These are phyloP conservation scores for Merops nubicus DNA, from an alignment of 2,113 vertebrate species.

Conservation along the genomic window DNA sequence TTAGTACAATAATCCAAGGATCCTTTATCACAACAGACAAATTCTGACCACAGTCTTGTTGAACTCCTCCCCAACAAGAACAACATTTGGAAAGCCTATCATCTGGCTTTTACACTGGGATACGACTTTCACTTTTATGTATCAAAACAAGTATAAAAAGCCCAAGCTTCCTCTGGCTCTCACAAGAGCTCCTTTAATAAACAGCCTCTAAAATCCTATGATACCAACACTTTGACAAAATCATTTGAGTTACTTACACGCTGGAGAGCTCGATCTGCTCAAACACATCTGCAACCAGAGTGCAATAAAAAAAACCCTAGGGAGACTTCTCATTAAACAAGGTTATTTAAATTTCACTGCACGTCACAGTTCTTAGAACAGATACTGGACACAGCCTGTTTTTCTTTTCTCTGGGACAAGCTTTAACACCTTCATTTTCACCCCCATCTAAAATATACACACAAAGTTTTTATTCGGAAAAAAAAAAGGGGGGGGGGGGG, in stretches of 20 bases:
- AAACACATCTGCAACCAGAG: neutral
- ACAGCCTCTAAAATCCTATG: accelerated
- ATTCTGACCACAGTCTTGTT: neutral
- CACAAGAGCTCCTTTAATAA: neutral
- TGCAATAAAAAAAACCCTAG: neutral
- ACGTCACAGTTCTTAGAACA: neutral
- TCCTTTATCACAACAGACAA: neutral
- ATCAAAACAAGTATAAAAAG: neutral
- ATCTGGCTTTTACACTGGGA: neutral
- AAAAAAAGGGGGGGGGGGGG: too few species aligned
- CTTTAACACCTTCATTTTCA: neutral
- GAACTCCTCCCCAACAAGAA: neutral
- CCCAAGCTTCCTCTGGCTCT: neutral
- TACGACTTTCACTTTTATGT: neutral
- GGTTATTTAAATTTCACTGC: neutral
- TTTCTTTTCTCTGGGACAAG: neutral
- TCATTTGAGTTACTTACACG: neutral
- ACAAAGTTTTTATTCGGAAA: neutral
- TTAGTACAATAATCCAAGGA: neutral
- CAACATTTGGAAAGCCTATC: neutral
- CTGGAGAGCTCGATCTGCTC: neutral
- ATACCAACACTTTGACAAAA: neutral
- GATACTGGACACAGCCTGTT: neutral
- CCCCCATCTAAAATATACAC: neutral
- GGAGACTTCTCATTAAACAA: neutral